Conservation (phyloP, 2,888 invertebrate genomes). For the Synergus laeviventris region DNA sequence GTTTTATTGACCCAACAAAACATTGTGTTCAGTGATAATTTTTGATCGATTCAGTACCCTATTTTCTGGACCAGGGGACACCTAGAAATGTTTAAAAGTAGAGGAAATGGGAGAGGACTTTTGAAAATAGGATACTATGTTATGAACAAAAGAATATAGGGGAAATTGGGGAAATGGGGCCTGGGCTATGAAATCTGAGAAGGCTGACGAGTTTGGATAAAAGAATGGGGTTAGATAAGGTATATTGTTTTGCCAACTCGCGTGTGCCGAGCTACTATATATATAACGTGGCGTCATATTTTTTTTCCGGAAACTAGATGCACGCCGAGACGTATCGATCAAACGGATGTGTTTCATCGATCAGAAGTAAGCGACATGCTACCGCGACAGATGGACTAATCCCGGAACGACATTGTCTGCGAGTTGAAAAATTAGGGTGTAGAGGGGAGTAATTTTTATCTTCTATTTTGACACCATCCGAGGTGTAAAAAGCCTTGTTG, state of each 20-base stretch:
- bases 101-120: not conserved
- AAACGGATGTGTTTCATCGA: conserved; percentile 36
- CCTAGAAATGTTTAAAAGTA: not conserved
- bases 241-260: conserved; percentile 33
- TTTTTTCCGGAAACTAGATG: conserved; percentile 7
- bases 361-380: conserved; percentile 22
- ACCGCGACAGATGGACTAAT: conserved; percentile 33
- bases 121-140: not conserved
- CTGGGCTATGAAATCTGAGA: not conserved
- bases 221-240: conserved; percentile 30
- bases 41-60: not conserved
- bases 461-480: conserved; percentile 19
- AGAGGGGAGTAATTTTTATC: conserved; percentile 29
- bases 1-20: not conserved
- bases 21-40: not conserved
- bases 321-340: conserved; percentile 28
- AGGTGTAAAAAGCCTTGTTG: conserved; percentile 30
- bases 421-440: conserved; percentile 30
- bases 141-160: not conserved
- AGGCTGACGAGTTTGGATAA: not conserved
- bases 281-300: not conserved
- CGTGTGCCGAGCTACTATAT: conserved; percentile 24
- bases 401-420: conserved; percentile 22
- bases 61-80: not conserved
- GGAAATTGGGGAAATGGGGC: not conserved